A percentile compares a stretch with the other conserved stretches of the same genome.
Conservation (phyloP, 1,140 invertebrate species). For the Drosophila tropicalis region DNA sequence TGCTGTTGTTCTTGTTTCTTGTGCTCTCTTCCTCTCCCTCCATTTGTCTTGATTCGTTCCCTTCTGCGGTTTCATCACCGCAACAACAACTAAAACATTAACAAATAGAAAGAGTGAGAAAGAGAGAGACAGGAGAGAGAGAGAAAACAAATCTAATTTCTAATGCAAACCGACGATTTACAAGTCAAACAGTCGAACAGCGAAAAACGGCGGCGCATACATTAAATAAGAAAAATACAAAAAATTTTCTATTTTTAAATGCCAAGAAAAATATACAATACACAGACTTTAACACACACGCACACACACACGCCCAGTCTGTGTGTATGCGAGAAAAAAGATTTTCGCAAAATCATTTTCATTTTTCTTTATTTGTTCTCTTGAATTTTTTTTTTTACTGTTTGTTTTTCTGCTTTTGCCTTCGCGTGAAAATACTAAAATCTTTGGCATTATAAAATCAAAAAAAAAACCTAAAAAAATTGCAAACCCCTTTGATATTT, state of each 20-base stretch:
- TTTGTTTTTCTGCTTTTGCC: slow-evolving; percentile 36
- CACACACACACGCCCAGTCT: slow-evolving; percentile 31
- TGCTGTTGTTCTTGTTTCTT: slow-evolving; percentile 6
- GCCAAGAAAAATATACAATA: slow-evolving; percentile 76
- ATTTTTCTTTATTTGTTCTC: slow-evolving; percentile 42
- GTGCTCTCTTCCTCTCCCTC: slow-evolving; percentile 11
- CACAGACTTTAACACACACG: slow-evolving; percentile 20
- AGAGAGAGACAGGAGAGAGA: not conserved
- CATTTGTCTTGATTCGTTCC: not conserved
- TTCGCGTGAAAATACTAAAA: slow-evolving; percentile 29
- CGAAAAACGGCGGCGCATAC: slow-evolving; percentile 55
- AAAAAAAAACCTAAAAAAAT: not conserved
- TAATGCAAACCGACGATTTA: slow-evolving; percentile 82
- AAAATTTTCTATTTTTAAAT: slow-evolving; percentile 76
- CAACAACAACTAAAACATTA: slow-evolving; percentile 77
- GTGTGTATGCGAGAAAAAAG: slow-evolving; percentile 29
- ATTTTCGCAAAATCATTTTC: slow-evolving; percentile 79
- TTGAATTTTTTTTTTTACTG: slow-evolving; percentile 43
- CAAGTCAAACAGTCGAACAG: slow-evolving; percentile 57
- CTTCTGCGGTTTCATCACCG: slow-evolving; percentile 66
- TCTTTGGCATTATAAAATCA: not conserved
- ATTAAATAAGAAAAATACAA: slow-evolving; percentile 81
- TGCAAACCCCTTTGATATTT: slow-evolving; percentile 4
- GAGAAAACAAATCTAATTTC: slow-evolving; percentile 39
- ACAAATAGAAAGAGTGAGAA: slow-evolving; percentile 32